Conservation (phyloP, 2,797 vertebrate genomes). For the Decapterus maruadsi region DNA sequence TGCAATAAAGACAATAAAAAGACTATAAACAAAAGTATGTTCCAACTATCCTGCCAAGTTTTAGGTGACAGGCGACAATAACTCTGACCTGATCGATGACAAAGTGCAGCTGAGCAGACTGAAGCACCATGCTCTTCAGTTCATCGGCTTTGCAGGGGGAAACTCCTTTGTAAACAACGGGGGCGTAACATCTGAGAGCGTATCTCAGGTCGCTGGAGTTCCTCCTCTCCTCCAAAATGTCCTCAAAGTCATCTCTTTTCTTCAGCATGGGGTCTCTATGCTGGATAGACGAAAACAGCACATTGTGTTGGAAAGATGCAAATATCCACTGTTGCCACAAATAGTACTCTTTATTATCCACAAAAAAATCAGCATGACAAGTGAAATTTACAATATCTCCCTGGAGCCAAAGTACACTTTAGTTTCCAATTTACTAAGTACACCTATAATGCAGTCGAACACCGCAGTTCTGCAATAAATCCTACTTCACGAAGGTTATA, state of each 20-base stretch:
- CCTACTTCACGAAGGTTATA: too few species aligned
- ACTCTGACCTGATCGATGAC: constrained; percentile 90
- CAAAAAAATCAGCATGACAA: not conserved
- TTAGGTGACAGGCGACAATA: not conserved
- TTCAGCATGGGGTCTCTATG: constrained; percentile 88
- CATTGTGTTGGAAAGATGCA: not conserved
- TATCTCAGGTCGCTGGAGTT: constrained; percentile 93
- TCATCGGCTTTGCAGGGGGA: constrained; percentile 86
- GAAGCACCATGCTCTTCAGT: constrained; percentile 90
- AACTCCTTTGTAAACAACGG: constrained; percentile 90
- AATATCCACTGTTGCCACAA: not conserved
- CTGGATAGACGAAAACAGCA: constrained; percentile 46
- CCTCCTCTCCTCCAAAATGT: constrained; percentile 94
- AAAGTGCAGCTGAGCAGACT: constrained; percentile 90
- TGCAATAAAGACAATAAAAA: too few species aligned
- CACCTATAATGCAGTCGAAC: too few species aligned
- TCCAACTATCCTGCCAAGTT: not conserved
- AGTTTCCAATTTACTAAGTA: too few species aligned
- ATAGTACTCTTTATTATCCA: too few species aligned
- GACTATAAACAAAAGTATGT: too few species aligned
- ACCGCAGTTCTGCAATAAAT: not conserved
- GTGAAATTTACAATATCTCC: too few species aligned
- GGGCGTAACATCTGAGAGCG: constrained; percentile 92
- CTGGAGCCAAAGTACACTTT: too few species aligned
- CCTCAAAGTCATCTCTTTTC: constrained; percentile 97